Base-by-base conservation (phyloP, 2,888 invertebrate genomes). In the Drosophila limbata region DNA sequence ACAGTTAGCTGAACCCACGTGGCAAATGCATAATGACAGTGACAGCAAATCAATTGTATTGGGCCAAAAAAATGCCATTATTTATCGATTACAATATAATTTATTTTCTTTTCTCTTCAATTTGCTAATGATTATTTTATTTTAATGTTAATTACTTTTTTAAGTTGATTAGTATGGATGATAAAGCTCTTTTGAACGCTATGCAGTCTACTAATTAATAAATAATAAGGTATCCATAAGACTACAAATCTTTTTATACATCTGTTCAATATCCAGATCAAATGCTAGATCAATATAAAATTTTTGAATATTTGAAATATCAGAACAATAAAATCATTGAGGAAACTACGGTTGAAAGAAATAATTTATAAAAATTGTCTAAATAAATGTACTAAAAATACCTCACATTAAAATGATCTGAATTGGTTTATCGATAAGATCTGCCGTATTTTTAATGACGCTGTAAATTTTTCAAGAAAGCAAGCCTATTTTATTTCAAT, bases 1-100 rank as follows among this genome's bases (percentile, higher is more conserved):
- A 70, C 73, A 47, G 73, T 65, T 73, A 65, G 44, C 45, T 33
- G 52, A 37, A 35, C 44, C 57, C 74, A 57, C 61, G 70, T 51
- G 52, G 40, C 74, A 66, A 70, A 73, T 73, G 11, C 53, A 55
- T 60, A 55, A 52, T 35, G 56, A 57, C 40, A 67, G 61, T 64
- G 60, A 17, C 1, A 19, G 31, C 31, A 31, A 52, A 45, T 15
- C n/a, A 11, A n/a, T 21, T 39, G 35, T 21, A 31, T 37, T 17
- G 15, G 28, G 8, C 4, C 37, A 48, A 42, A 28, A 35, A 50
- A 39, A 50, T 60, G 13, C 37, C 60, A 73, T 73, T 73, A 73
- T 48, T 61, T 53, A 73, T 57, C 60, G 52, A 73, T 69, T 73
- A 48, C 47, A 40, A 45, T 53, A 39, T 25, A 39, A 31, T 53